A percentile compares a stretch with the other conserved stretches of the same genome.
Evolutionary conservation across 2,113 vertebrate species (phyloP).

Genomic region (Chunga burmeisteri): DNA sequence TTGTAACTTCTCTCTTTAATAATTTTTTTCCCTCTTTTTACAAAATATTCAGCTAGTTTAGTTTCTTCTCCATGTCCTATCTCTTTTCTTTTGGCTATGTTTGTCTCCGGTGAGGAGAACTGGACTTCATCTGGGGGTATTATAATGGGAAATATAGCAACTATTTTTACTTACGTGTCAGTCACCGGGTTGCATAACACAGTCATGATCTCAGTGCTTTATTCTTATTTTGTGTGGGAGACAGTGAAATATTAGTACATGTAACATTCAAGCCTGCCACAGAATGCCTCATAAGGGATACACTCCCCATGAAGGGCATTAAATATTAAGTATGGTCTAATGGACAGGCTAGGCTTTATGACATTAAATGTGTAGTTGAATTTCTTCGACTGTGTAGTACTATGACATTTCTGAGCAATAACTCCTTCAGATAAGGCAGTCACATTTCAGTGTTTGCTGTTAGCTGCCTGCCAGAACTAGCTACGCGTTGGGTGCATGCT

Average conservation of each 20-base stretch:
- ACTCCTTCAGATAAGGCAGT: background rate
- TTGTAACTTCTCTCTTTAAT: background rate
- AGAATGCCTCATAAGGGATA: background rate
- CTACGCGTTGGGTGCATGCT: fast-evolving
- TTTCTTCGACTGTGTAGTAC: background rate
- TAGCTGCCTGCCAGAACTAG: background rate
- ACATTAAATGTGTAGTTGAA: background rate
- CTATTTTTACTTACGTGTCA: background rate
- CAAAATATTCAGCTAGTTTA: background rate
- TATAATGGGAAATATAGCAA: background rate
- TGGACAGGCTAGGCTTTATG: background rate
- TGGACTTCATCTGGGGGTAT: background rate
- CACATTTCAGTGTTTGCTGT: background rate
- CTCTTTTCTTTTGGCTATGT: background rate
- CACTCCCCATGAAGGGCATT: fast-evolving
- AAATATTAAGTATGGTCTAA: background rate
- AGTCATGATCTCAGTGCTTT: background rate
- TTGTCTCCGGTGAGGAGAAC: background rate
- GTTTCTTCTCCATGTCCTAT: background rate
- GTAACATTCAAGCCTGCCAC: background rate
- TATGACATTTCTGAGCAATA: background rate
- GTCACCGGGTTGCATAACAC: background rate
- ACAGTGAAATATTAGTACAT: background rate
- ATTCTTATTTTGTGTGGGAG: conserved; percentile 19
- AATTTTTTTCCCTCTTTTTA: background rate